Percentiles rank a stretch among this genome's conserved stretches.
Evolutionary conservation across 2,113 vertebrate species (phyloP).

Genomic region (Uropsilus gracilis): DNA sequence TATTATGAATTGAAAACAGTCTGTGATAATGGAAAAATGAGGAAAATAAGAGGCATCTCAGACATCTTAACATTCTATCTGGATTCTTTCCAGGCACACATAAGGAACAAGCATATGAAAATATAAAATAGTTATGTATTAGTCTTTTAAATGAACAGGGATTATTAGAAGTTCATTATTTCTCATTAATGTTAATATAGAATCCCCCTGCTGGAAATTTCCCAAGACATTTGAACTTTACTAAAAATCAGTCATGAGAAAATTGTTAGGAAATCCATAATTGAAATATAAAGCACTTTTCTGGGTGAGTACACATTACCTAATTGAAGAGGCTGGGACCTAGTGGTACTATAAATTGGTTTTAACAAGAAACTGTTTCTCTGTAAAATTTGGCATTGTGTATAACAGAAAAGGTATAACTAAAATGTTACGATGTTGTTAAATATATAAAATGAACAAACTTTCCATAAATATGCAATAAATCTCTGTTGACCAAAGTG

Average conservation of each 20-base stretch:
- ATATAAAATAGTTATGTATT: background rate
- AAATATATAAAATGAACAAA: background rate
- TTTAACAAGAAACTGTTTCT: background rate
- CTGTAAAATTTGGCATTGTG: background rate
- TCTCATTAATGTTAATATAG: constrained; percentile 3
- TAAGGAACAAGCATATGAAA: background rate
- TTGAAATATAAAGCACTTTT: background rate
- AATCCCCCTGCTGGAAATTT: background rate
- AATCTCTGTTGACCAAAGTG: background rate
- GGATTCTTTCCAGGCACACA: background rate
- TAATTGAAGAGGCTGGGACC: background rate
- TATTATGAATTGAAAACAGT: background rate
- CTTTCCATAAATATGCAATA: background rate
- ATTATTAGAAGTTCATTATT: constrained; percentile 38
- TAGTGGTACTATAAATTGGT: background rate
- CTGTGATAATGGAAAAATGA: background rate
- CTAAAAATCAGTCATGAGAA: background rate
- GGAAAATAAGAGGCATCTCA: background rate
- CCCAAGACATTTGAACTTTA: constrained; percentile 13
- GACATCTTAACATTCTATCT: background rate
- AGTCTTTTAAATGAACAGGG: background rate
- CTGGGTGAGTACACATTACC: background rate
- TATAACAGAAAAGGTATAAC: background rate
- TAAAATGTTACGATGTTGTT: background rate
- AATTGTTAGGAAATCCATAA: background rate